phyloP scores from a whole-genome alignment of 2,113 vertebrate genomes.

The Oncorhynchus gorbuscha region DNA sequence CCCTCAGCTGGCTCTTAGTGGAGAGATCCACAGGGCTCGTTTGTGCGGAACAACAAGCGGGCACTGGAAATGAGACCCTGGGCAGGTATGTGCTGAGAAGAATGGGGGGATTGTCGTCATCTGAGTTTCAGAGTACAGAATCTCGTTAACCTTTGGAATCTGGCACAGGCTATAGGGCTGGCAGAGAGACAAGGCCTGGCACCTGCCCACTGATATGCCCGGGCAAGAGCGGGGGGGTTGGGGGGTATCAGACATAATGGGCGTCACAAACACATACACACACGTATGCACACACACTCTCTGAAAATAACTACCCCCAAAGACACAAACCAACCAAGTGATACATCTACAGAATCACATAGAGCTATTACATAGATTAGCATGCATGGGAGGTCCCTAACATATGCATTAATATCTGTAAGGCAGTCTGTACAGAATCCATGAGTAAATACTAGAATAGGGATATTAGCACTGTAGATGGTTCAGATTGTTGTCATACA shows the following conservation, averaged over 20 bases:
- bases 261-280: slow-evolving; percentile 13
- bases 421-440: too few species aligned
- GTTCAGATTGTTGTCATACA: too few species aligned
- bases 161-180: slow-evolving; percentile 54
- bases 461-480: too few species aligned
- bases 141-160: slow-evolving; percentile 67
- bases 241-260: slow-evolving; percentile 36
- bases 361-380: too few species aligned
- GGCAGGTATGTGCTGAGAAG: slow-evolving; percentile 59
- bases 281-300: background rate
- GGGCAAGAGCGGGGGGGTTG: slow-evolving; percentile 40
- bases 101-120: slow-evolving; percentile 62
- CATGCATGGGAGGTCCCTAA: too few species aligned
- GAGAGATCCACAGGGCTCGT: slow-evolving; percentile 39
- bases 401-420: too few species aligned
- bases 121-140: slow-evolving; percentile 59
- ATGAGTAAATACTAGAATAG: too few species aligned
- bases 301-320: background rate
- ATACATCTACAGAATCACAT: too few species aligned
- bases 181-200: slow-evolving; percentile 57
- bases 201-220: slow-evolving; percentile 56
- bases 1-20: slow-evolving; percentile 26
- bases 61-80: slow-evolving; percentile 52
- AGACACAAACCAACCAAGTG: too few species aligned
- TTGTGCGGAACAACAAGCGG: slow-evolving; percentile 52